Conservation (phyloP, 2,797 vertebrate species). For the Cyprinodon diabolis region DNA sequence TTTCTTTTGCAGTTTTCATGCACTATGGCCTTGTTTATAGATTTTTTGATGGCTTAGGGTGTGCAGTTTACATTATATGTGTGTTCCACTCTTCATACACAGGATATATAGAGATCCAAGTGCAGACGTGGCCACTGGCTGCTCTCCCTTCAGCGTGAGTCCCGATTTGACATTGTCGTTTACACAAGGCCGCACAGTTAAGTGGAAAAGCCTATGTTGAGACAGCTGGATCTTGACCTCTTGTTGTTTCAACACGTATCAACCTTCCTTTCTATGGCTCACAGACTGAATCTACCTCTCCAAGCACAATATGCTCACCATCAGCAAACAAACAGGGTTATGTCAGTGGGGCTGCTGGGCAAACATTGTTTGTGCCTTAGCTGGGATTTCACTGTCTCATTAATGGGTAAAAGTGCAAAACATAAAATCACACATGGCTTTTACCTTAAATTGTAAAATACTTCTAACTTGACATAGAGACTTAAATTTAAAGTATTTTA, state of each 20-base stretch:
- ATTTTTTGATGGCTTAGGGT: slow-evolving; percentile 49
- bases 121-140: slow-evolving; percentile 73
- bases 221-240: slow-evolving; percentile 76
- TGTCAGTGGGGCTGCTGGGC: slow-evolving; percentile 49
- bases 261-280: slow-evolving; percentile 42
- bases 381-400: slow-evolving; percentile 51
- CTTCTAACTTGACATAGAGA: slow-evolving; percentile 10
- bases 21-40: slow-evolving; percentile 39
- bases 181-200: slow-evolving; percentile 77
- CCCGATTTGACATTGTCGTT: slow-evolving; percentile 71
- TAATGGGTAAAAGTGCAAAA: slow-evolving; percentile 60
- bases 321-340: slow-evolving; percentile 64
- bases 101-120: slow-evolving; percentile 46
- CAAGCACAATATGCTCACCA: slow-evolving; percentile 40
- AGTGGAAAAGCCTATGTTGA: slow-evolving; percentile 79
- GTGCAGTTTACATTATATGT: slow-evolving; percentile 43
- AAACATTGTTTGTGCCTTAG: slow-evolving; percentile 46
- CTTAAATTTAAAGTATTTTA: neutral
- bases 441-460: slow-evolving; percentile 43
- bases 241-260: slow-evolving; percentile 74
- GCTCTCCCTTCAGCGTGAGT: slow-evolving; percentile 45
- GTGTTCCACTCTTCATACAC: slow-evolving; percentile 39
- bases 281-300: slow-evolving; percentile 23
- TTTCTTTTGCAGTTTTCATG: slow-evolving; percentile 45
- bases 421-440: slow-evolving; percentile 65